Conservation (phyloP, 2,888 invertebrate genomes). For the Ornithoptera alexandrae region DNA sequence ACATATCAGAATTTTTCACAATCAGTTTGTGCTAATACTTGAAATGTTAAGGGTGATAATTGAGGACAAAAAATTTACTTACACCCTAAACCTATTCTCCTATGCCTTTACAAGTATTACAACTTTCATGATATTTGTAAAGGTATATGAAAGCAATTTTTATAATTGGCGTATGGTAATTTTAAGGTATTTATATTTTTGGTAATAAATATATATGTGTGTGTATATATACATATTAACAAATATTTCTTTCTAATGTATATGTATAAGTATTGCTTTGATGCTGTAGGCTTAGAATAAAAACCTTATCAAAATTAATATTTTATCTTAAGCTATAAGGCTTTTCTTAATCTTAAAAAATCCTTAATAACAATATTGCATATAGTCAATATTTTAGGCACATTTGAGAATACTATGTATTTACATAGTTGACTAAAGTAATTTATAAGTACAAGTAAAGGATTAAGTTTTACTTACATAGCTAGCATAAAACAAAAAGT, state of each 20-base stretch:
- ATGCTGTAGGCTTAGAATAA: background rate
- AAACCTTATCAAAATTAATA: constrained; percentile 21
- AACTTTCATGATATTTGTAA: no score
- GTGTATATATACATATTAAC: no score
- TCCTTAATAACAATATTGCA: constrained; percentile 54
- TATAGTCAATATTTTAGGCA: constrained; percentile 72
- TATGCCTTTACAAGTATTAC: no score
- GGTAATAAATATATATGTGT: background rate
- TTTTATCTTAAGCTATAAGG: constrained; percentile 31
- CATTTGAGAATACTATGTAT: constrained; percentile 66
- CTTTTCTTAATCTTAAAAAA: constrained; percentile 23
- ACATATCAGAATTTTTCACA: background rate
- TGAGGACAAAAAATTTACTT: no score
- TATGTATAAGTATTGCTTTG: background rate
- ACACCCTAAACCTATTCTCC: no score
- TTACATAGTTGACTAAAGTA: constrained; percentile 53
- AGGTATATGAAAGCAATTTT: no score
- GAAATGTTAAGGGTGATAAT: no score
- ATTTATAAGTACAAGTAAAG: constrained; percentile 73
- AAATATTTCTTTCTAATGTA: no score
- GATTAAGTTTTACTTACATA: constrained; percentile 66
- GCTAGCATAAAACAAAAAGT: constrained; percentile 41
- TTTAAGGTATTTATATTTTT: background rate
- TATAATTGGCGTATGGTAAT: no score
- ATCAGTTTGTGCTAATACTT: background rate